Conservation (phyloP, 2,888 invertebrate genomes). For the Tenthredo notha region DNA sequence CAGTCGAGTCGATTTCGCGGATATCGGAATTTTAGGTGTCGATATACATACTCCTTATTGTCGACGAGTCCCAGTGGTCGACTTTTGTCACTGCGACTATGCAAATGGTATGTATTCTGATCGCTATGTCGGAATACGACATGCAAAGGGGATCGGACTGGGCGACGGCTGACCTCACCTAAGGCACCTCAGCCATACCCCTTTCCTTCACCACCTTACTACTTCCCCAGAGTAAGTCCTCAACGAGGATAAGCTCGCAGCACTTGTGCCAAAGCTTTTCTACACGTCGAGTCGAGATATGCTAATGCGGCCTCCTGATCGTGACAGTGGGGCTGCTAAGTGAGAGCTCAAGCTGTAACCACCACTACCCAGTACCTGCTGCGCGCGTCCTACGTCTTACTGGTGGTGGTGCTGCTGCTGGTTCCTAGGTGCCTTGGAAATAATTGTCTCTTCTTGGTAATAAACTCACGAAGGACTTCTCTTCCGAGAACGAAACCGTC, state of each 20-base stretch:
- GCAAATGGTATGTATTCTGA: constrained; percentile 25
- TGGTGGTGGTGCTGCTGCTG: neutral
- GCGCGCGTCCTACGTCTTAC: constrained; percentile 23
- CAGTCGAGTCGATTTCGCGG: constrained; percentile 27
- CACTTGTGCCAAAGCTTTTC: constrained; percentile 61
- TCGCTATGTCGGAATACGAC: neutral
- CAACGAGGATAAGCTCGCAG: constrained; percentile 55
- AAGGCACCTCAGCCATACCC: neutral
- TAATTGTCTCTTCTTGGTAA: constrained; percentile 51
- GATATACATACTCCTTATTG: neutral
- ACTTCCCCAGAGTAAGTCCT: constrained; percentile 51
- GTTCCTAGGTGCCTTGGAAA: constrained; percentile 44
- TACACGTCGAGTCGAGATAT: constrained; percentile 74
- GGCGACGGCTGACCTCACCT: constrained; percentile 43
- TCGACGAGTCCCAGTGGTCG: neutral
- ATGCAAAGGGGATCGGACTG: neutral
- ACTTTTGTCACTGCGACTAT: constrained; percentile 29
- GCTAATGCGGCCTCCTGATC: constrained; percentile 76
- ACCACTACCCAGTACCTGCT: constrained; percentile 56
- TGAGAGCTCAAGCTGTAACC: constrained; percentile 77
- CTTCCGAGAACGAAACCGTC: constrained; percentile 29
- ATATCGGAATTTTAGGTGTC: constrained; percentile 18
- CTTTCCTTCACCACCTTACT: neutral
- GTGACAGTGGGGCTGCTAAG: constrained; percentile 77
- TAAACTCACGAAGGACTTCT: constrained; percentile 43